Base-by-base conservation (phyloP, 37 sponge, comb jelly and placozoan species). In the Beroe forskalii region DNA sequence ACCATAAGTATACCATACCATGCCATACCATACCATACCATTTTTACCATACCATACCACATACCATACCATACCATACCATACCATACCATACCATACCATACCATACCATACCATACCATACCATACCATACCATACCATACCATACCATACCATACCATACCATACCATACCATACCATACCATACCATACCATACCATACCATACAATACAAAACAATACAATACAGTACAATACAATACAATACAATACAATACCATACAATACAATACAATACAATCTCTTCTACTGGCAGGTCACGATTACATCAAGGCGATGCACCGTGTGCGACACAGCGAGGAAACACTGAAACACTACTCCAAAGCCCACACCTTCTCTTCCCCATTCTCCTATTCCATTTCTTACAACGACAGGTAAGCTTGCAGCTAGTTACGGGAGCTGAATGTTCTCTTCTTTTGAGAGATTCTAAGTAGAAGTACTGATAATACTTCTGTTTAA, bases 271-370 rank as follows among this genome's bases (percentile, higher is more conserved):
- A 55, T 55, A 55, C 60, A 55, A 55, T 55, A 55, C 60, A 55
- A 55, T 55, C n/a, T n/a, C n/a, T n/a, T n/a, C n/a, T n/a, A n/a
- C n/a, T n/a, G n/a, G 12, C 72, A 69, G 72, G 72, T 20, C 72
- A 69, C 37, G 32, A 35, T 4, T 69, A 69, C 72, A 69, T 69
- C 35, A 69, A 69, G 72, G 32, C 28, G 39, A 2, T 69, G 3
- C 32, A 69, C 32, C 72, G 32, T 69, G 72, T 69, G 20, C 28
- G 37, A 4, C 72, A 69, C 38, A 48, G 55, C 12, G 55, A 48
- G 55, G 55, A 48, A 17, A 48, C 55, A 48, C 55, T 48, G 55
- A 48, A 12, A 48, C 12, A 48, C 55, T 48, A 48, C 55, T 48
- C 55, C 12, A 6, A 48, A 48, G 55, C 55, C 12, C 55, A 48